phyloP scores from a whole-genome alignment of 2,797 vertebrate genomes.

The Dallia pectoralis region DNA sequence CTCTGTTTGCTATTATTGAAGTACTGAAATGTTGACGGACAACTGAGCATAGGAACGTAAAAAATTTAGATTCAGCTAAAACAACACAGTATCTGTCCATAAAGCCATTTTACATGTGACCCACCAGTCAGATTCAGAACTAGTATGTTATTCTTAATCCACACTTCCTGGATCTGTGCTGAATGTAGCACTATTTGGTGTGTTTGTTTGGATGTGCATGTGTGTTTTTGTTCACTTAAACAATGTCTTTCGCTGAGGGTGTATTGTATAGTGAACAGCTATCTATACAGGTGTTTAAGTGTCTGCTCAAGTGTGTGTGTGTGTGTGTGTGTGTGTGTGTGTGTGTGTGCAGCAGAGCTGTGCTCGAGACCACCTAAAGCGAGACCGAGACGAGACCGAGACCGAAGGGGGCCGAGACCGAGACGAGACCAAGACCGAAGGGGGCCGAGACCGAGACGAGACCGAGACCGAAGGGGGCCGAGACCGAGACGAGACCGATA shows the following conservation, averaged over 20 bases:
- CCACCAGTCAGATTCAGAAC: constrained; percentile 13
- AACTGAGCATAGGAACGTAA: constrained; percentile 3
- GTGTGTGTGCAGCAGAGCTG: no score
- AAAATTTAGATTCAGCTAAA: background rate
- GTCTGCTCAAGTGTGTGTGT: background rate
- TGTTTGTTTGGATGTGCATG: background rate
- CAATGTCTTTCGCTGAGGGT: background rate
- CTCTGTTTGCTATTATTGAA: background rate
- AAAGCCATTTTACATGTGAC: background rate
- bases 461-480: no score
- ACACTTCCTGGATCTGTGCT: constrained; percentile 11
- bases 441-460: no score
- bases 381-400: no score
- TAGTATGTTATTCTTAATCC: constrained; percentile 31
- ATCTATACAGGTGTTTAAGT: background rate
- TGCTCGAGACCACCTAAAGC: no score
- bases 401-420: no score
- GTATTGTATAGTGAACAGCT: no score
- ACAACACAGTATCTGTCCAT: background rate
- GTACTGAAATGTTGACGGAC: background rate
- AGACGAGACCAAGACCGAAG: no score
- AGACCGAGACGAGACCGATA: no score
- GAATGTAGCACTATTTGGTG: background rate
- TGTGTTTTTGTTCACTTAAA: constrained; percentile 1
- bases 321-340: background rate